Percentiles rank a stretch among this genome's conserved stretches.
Conservation (phyloP, 2,113 vertebrate genomes). For the Urocynchramus pylzowi region DNA sequence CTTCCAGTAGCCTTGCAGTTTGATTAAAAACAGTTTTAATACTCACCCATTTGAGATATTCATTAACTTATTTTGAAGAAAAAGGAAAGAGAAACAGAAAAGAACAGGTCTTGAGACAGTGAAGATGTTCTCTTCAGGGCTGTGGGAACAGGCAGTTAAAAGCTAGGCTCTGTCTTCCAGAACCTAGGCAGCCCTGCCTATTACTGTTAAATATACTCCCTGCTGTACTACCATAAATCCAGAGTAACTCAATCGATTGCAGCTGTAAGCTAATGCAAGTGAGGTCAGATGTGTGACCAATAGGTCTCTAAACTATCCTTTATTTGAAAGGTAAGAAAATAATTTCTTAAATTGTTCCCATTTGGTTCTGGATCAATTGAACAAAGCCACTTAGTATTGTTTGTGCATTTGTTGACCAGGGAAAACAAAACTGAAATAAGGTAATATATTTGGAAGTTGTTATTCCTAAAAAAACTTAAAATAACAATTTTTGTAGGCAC, state of each 20-base stretch:
- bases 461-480: neutral
- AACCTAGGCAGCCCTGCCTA: neutral
- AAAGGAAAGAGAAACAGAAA: neutral
- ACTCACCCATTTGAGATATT: neutral
- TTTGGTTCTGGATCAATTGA: neutral
- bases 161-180: neutral
- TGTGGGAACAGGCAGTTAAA: neutral
- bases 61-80: neutral
- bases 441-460: neutral
- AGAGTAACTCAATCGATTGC: neutral
- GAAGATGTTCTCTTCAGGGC: neutral
- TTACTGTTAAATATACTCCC: neutral
- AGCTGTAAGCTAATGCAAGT: neutral
- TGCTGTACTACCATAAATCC: neutral
- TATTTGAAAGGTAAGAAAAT: constrained; percentile 1
- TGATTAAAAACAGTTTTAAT: neutral
- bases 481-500: neutral
- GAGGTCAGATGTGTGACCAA: neutral
- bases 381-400: neutral
- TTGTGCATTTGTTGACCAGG: neutral
- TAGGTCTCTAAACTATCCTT: neutral
- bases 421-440: neutral
- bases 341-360: neutral
- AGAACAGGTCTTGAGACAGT: neutral
- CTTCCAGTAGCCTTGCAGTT: neutral